Percentiles rank a stretch among this genome's conserved stretches.
These are phyloP conservation scores for Danaus plexippus DNA, from an alignment of 1,140 invertebrate species.

Conservation along the genomic window DNA sequence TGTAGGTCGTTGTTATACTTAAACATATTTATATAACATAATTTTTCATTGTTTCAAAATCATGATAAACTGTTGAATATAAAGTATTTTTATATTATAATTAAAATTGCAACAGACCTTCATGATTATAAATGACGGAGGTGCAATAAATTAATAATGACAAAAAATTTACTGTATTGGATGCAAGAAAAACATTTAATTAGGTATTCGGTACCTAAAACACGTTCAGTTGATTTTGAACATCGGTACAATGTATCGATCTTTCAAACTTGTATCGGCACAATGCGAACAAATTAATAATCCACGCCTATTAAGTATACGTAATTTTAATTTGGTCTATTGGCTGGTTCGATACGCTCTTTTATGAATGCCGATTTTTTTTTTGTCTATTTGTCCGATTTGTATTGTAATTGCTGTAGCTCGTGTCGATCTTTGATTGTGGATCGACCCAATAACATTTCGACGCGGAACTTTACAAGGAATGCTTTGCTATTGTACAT, in stretches of 20 bases:
- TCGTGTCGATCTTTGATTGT: constrained; percentile 40
- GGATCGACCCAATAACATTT: constrained; percentile 41
- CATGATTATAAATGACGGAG: no score
- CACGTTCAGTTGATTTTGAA: not conserved
- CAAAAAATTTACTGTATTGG: no score
- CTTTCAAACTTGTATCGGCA: constrained; percentile 20
- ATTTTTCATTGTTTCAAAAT: no score
- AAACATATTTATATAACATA: no score
- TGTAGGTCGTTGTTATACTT: not conserved
- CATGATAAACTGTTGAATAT: no score
- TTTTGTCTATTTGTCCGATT: constrained; percentile 29
- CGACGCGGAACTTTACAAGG: constrained; percentile 16
- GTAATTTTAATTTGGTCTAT: constrained; percentile 62
- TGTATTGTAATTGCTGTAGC: constrained; percentile 31
- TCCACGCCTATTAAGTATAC: constrained; percentile 54
- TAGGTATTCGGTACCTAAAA: no score
- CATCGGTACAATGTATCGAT: constrained; percentile 1
- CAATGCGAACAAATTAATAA: constrained; percentile 65
- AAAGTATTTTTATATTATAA: no score
- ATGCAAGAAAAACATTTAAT: no score
- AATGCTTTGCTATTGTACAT: constrained; percentile 3
- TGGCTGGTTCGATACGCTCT: constrained; percentile 49
- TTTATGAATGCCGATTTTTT: constrained; percentile 27
- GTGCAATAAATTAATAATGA: no score
- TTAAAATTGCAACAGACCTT: no score